A percentile compares a stretch with the other conserved stretches of the same genome.
Conservation (phyloP, 2,113 vertebrate species). For the Pomatorhinus ruficollis region DNA sequence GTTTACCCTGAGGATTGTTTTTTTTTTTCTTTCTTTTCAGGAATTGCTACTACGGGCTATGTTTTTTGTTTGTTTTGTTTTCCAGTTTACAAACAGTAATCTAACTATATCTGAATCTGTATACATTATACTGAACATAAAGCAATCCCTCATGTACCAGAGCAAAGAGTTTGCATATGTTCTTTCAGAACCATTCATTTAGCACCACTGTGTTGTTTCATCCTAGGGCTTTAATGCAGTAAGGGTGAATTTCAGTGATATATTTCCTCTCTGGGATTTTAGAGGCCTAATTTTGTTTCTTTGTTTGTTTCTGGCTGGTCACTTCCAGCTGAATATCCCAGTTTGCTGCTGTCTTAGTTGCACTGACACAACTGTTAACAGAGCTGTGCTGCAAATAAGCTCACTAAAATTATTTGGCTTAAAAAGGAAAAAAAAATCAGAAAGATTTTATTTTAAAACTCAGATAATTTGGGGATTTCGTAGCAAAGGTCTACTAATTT, state of each 20-base stretch:
- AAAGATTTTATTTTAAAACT: neutral
- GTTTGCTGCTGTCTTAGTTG: neutral
- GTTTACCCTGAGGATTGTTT: slow-evolving; percentile 16
- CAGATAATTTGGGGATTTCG: neutral
- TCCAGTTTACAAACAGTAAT: slow-evolving; percentile 41
- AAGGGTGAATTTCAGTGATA: neutral
- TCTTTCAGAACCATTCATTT: neutral
- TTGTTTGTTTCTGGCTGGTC: neutral
- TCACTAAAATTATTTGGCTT: neutral
- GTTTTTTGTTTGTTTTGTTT: neutral
- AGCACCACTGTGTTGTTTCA: neutral
- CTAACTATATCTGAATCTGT: slow-evolving; percentile 29
- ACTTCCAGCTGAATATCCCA: neutral
- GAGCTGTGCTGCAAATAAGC: neutral
- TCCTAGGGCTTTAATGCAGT: neutral
- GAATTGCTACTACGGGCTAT: slow-evolving; percentile 3
- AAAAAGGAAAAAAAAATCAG: accelerated
- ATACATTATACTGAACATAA: neutral
- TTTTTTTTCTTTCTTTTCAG: neutral
- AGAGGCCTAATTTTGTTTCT: neutral
- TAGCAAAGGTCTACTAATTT: neutral
- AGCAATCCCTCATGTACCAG: neutral
- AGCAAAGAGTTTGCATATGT: neutral
- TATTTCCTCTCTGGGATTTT: neutral
- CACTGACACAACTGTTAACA: neutral